phyloP scores from a whole-genome alignment of 1,140 invertebrate species.

The Calosoma granatense region DNA sequence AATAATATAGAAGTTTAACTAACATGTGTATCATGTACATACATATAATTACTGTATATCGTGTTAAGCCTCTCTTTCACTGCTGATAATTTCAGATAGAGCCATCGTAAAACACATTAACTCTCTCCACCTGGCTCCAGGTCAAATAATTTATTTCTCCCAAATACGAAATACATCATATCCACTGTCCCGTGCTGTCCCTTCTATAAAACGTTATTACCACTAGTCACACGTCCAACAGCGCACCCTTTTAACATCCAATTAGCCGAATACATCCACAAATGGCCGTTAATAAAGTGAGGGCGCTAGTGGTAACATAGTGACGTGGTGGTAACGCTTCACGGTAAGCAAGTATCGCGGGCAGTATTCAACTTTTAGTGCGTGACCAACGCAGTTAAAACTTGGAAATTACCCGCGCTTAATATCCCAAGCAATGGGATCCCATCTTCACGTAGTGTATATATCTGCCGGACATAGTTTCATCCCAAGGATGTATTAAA shows the following conservation, averaged over 20 bases:
- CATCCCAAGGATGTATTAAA: neutral
- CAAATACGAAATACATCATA: no score
- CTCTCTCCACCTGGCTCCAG: no score
- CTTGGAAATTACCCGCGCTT: neutral
- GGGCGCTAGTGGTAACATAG: neutral
- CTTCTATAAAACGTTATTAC: neutral
- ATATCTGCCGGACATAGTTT: neutral
- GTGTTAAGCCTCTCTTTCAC: no score
- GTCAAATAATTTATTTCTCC: no score
- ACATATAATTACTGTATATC: no score
- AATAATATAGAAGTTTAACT: no score
- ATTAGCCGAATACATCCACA: constrained; percentile 3
- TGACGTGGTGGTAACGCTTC: neutral
- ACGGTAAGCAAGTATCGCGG: neutral
- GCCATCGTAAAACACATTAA: no score
- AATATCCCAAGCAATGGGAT: neutral
- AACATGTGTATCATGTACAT: no score
- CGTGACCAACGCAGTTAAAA: neutral
- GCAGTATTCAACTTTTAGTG: neutral
- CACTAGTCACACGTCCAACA: neutral
- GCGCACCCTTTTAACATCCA: constrained; percentile 4
- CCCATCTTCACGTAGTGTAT: no score
- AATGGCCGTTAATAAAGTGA: constrained; percentile 1
- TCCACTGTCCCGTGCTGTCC: no score
- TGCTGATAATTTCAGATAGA: no score